Base-by-base conservation (phyloP, 2,113 vertebrate genomes). In the Steatornis caripensis region DNA sequence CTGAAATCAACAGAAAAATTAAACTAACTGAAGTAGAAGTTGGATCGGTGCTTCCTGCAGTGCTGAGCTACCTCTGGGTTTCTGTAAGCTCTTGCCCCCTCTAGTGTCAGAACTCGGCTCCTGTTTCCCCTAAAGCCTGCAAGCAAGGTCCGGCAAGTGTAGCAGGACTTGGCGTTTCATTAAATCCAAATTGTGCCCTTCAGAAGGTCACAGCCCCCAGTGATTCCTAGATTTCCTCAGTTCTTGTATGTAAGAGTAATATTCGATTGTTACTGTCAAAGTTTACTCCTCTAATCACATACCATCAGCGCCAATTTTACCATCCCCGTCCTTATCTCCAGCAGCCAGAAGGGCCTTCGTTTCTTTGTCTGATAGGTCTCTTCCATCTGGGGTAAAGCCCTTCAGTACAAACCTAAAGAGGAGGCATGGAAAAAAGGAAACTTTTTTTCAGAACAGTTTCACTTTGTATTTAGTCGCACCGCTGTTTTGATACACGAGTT, bases 261-360 rank as follows among this genome's bases (percentile, higher is more conserved):
- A 92, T 11, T 53, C 2, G 6, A 36, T 29, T 53, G 54, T 61
- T 90, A 64, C 24, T 81, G 41, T 60, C 45, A 45, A 86, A 86
- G 46, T 75, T 78, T 80, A 64, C 71, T 81, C 58, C 65, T 65
- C 7, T 54, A 48, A 30, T 72, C 36, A 98, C 98, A 89, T 98
- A 99, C 99, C 99, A 26, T 99, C 99, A 14, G 98, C 98, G 57
- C 99, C 99, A 22, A 99, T 99, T 98, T 99, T 99, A 86, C 99
- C 99, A 34, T 99, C 99, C 82, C 99, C 99, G 2, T 99, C 99
- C 98, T 99, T 99, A 96, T 99, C 99, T n/a, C 99, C 99, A 70
- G 99, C 99, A 55, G 95, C 96, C 97, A 99, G 94, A 95, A 99
- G 98, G 27, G 64, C 97, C 98, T 99, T 99, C 41, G 99, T 99